Percentiles rank a stretch among this genome's conserved stretches.
Evolutionary conservation across 2,113 vertebrate species (phyloP).

Genomic region (Oncorhynchus keta): DNA sequence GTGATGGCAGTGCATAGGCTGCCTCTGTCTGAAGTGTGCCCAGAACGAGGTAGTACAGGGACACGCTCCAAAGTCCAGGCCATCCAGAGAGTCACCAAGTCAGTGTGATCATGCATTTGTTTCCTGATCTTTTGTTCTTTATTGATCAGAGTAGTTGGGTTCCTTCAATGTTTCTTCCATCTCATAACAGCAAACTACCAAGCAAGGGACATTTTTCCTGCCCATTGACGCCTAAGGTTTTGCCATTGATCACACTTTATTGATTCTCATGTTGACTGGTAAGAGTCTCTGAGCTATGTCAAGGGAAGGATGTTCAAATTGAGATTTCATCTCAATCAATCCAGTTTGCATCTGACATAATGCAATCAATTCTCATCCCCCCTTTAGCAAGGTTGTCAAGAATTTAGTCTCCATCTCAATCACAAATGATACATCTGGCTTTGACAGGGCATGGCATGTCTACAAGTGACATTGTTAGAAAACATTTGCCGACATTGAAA

Average conservation of each 20-base stretch:
- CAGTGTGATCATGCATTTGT: conserved; percentile 39
- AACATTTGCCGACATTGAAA: too few relatives aligned
- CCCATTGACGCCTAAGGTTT: neutral
- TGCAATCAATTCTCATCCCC: neutral
- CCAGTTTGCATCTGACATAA: neutral
- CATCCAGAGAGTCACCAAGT: conserved; percentile 87
- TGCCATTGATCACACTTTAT: neutral
- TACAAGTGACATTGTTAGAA: too few relatives aligned
- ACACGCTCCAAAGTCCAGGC: conserved; percentile 82
- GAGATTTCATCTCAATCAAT: neutral
- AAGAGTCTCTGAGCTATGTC: neutral
- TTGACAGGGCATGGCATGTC: too few relatives aligned
- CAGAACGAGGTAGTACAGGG: conserved; percentile 85
- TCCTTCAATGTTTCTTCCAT: too few relatives aligned
- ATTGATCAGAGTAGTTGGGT: too few relatives aligned
- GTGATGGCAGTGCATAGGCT: conserved; percentile 72
- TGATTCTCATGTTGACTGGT: neutral
- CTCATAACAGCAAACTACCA: neutral
- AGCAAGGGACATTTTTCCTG: neutral
- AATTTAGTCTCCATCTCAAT: neutral
- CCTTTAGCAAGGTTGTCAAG: neutral
- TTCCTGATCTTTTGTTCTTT: neutral
- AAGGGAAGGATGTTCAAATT: too few relatives aligned
- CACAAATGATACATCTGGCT: neutral
- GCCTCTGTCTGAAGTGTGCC: conserved; percentile 87